A percentile compares a stretch with the other conserved stretches of the same genome.
Evolutionary conservation across 2,888 invertebrate species (phyloP).

Genomic region (Cheilosia soror): DNA sequence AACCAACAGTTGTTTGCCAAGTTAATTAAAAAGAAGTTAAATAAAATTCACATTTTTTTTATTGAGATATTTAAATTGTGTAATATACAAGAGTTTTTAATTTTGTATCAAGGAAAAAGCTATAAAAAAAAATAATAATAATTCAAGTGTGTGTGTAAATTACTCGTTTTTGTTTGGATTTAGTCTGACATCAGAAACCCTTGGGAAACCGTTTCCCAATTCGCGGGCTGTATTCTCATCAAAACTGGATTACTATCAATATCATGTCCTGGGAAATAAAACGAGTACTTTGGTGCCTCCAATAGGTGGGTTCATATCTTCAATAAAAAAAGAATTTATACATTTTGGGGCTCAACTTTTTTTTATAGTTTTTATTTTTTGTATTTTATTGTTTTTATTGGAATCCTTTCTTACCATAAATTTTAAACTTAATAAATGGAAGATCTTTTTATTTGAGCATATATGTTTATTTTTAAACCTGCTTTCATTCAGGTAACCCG

Average conservation of each 20-base stretch:
- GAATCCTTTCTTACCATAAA: slow-evolving; percentile 35
- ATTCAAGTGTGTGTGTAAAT: slow-evolving; percentile 17
- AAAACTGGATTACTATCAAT: slow-evolving; percentile 78
- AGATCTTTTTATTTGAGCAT: slow-evolving; percentile 5
- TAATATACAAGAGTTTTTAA: background rate
- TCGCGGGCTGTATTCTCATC: slow-evolving; percentile 26
- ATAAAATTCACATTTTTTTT: background rate
- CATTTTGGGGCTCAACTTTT: background rate
- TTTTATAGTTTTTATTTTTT: background rate
- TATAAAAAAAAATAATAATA: slow-evolving; percentile 16
- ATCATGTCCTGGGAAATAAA: slow-evolving; percentile 76
- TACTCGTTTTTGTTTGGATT: background rate
- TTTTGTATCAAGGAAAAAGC: slow-evolving; percentile 1
- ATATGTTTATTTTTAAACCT: slow-evolving; percentile 33
- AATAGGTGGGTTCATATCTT: slow-evolving; percentile 74
- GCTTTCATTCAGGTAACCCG: slow-evolving; percentile 34
- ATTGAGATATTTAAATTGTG: slow-evolving; percentile 23
- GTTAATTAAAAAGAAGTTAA: slow-evolving; percentile 9
- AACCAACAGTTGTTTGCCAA: slow-evolving; percentile 25
- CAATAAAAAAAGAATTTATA: background rate
- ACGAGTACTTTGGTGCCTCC: slow-evolving; percentile 75
- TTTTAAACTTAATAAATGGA: slow-evolving; percentile 28
- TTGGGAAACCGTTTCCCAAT: slow-evolving; percentile 25
- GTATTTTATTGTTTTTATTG: background rate
- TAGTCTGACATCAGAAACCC: slow-evolving; percentile 8